These are phyloP conservation scores for Gymnobelideus leadbeateri DNA, from an alignment of 2,113 vertebrate species.

Conservation along the genomic window DNA sequence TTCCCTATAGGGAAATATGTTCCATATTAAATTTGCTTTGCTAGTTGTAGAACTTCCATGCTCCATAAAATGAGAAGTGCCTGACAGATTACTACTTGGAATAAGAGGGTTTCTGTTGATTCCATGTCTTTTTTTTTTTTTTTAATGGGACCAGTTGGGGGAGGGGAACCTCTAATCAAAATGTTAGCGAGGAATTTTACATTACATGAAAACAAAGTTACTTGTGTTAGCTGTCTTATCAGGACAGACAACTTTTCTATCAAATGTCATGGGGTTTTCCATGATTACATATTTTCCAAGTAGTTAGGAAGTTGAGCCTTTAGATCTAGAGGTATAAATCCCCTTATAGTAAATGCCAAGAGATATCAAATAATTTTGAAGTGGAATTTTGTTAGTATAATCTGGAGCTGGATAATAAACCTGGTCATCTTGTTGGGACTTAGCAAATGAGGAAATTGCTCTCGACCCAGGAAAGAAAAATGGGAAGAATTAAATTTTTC, in stretches of 20 bases:
- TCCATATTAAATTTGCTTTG: not conserved
- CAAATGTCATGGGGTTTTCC: not conserved
- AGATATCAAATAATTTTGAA: not conserved
- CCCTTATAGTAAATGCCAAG: not conserved
- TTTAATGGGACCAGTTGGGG: not conserved
- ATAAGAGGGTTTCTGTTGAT: not conserved
- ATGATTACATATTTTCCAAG: not conserved
- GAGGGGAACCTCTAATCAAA: constrained; percentile 1
- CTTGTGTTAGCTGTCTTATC: not conserved
- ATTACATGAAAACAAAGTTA: not conserved
- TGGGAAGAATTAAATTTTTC: not conserved
- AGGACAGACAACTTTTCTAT: not conserved
- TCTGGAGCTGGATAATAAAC: not conserved
- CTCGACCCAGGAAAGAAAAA: not conserved
- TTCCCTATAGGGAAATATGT: not conserved
- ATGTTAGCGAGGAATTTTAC: constrained; percentile 23
- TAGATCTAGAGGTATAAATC: not conserved
- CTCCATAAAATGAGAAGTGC: not conserved
- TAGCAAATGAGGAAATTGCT: not conserved
- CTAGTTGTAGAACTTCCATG: not conserved
- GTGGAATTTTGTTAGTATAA: not conserved
- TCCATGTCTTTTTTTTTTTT: not conserved
- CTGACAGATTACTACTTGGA: not conserved
- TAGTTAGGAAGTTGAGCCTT: not conserved
- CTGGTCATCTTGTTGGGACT: not conserved